Base-by-base conservation (phyloP, 1,140 invertebrate genomes). In the Drosophila bocqueti region DNA sequence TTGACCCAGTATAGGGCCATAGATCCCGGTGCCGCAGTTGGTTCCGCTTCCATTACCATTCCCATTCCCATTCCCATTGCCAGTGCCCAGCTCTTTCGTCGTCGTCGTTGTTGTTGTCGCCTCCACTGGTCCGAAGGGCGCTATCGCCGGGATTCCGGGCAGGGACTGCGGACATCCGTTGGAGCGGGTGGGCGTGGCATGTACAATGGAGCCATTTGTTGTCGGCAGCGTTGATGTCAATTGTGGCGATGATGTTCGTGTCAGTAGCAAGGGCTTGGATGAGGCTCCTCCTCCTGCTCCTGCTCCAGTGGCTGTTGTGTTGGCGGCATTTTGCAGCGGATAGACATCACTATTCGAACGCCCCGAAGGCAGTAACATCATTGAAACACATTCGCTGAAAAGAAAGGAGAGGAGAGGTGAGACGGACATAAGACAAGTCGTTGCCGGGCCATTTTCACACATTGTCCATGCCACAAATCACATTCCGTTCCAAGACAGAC, bases 311-410 rank as follows among this genome's bases (percentile, higher is more conserved):
- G 55, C n/a, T 60, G 76, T 66, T 54, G 62, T 78, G 57, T 69
- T 78, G 75, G 66, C 81, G 59, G 79, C 71, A 85, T 79, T 92
- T 76, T 86, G 91, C 78, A 91, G 66, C 82, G 91, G 86, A 89
- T 92, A 87, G 64, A 91, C 91, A 91, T 92, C 91, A 86, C 91
- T 91, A 84, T 91, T 92, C 65, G 91, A 92, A 80, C 91, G 91
- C 91, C 91, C 91, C 73, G 91, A 92, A 92, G 91, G 91, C 91
- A 92, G 80, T 81, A 92, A 89, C 91, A 92, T 92, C 80, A 77
- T 92, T 86, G 74, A 92, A 86, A 80, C 81, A 82, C 91, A 92
- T 92, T 92, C 87, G 91, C 87, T 89, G 75, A 43, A 83, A 78
- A 36, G 52, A 79, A 36, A 52, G n/a, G 34, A 54, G 16, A 36